Base-by-base conservation (phyloP, 30 jellyfish, hydroid and myxozoan species). In the Rhopilema esculentum region DNA sequence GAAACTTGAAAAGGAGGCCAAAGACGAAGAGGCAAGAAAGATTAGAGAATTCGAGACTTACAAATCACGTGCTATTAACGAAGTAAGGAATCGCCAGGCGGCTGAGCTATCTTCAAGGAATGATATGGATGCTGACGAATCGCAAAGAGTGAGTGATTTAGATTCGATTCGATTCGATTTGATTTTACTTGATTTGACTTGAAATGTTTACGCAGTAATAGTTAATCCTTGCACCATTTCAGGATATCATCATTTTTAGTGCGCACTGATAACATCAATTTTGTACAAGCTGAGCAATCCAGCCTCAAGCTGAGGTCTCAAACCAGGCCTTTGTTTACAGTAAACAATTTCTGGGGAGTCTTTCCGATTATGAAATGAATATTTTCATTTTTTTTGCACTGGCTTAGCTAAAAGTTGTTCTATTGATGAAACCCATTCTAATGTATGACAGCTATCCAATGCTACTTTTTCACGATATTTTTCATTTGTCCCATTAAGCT, bases 31-130 rank as follows among this genome's bases (percentile, higher is more conserved):
- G 69, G 83, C 87, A 20, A 80, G 85, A 32, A 92, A 82, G 52
- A 27, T 95, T 78, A 85, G 72, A 19, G 97, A 88, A 50, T 90
- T 89, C 92, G 97, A 89, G 80, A 78, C 88, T 32, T 83, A 89
- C 85, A 77, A 91, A 22, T 78, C 64, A 78, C 97, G 96, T 17
- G 86, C 94, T 16, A 83, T 95, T 30, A 72, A 88, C 17, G 99
- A 95, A 69, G 95, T 88, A 17, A 74, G 86, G 67, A 89, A 88
- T 72, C 85, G 96, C 29, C 99, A 95, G 81, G 95, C 95, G 6
- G 97, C 97, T 0, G 99, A 95, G 31, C 68, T 90, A 73, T 83
- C 96, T 1, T 79, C 99, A 20, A 79, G 99, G 62, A 80, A 89
- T 69, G 97, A 95, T 29, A 79, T 91, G 89, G 86, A 70, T 6